These are phyloP conservation scores for Dreissena rostriformis DNA, from an alignment of 1,140 invertebrate species.

Conservation along the genomic window DNA sequence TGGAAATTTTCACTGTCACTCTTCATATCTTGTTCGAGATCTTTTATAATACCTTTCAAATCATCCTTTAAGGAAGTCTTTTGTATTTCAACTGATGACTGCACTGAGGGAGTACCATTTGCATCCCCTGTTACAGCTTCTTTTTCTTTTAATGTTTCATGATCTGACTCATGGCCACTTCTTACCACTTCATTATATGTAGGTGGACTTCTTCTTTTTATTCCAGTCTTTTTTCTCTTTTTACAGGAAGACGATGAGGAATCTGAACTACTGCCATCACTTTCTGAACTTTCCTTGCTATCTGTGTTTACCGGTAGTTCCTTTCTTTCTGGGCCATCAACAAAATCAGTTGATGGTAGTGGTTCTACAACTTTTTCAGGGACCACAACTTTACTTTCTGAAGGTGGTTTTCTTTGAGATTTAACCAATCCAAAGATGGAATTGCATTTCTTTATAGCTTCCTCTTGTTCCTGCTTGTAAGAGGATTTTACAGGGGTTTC, in stretches of 20 bases:
- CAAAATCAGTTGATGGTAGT: no score
- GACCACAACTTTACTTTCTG: not conserved
- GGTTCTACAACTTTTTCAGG: no score
- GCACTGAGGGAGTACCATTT: not conserved
- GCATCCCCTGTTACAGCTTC: no score
- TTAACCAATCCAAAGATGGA: conserved; percentile 44
- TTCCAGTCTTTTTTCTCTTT: no score
- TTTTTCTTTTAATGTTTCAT: no score
- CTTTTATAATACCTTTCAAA: conserved; percentile 47
- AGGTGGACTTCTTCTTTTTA: no score
- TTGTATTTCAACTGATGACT: conserved; percentile 42
- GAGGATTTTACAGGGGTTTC: not conserved
- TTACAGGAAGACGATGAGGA: no score
- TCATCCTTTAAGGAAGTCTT: conserved; percentile 40
- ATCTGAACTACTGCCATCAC: no score
- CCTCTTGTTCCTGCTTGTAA: conserved; percentile 41
- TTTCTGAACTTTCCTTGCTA: not conserved
- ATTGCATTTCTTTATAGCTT: conserved; percentile 48
- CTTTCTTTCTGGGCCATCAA: no score
- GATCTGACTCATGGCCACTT: no score
- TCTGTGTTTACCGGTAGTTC: not conserved
- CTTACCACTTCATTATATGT: no score
- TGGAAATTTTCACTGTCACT: conserved; percentile 7
- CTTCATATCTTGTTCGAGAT: conserved; percentile 29
- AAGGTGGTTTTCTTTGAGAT: conserved; percentile 11